phyloP scores from a whole-genome alignment of 2,888 invertebrate species.

The Apodemia hepburni region DNA sequence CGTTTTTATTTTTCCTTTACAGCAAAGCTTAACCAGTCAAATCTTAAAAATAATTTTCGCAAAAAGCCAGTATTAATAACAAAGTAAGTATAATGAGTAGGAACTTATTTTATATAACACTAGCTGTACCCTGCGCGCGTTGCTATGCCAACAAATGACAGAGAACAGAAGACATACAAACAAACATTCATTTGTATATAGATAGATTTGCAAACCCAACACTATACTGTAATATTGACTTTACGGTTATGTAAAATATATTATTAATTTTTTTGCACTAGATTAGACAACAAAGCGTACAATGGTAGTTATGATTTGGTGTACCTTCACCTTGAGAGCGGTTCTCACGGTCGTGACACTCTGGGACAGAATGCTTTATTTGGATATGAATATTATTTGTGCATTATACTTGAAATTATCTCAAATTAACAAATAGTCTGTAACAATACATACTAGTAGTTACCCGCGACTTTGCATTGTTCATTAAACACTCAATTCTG shows the following conservation, averaged over 20 bases:
- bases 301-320: constrained; percentile 26
- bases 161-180: too few species aligned
- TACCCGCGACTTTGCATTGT: background rate
- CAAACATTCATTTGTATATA: too few species aligned
- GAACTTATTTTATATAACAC: too few species aligned
- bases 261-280: constrained; percentile 25
- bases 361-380: background rate
- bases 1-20: too few species aligned
- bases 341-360: constrained; percentile 47
- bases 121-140: too few species aligned
- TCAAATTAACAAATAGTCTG: background rate
- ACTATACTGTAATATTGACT: background rate
- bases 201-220: background rate
- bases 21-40: too few species aligned
- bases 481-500: too few species aligned
- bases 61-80: too few species aligned
- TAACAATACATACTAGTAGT: background rate
- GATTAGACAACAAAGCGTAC: constrained; percentile 17
- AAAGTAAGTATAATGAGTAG: too few species aligned
- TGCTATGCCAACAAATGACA: too few species aligned
- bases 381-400: background rate
- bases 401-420: background rate
- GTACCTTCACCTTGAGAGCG: constrained; percentile 43
- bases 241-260: constrained; percentile 8
- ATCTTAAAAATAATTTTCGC: too few species aligned